Percentiles rank a stretch among this genome's conserved stretches.
Conservation (phyloP, 2,888 invertebrate genomes). For the Dicyrtoma fusca region DNA sequence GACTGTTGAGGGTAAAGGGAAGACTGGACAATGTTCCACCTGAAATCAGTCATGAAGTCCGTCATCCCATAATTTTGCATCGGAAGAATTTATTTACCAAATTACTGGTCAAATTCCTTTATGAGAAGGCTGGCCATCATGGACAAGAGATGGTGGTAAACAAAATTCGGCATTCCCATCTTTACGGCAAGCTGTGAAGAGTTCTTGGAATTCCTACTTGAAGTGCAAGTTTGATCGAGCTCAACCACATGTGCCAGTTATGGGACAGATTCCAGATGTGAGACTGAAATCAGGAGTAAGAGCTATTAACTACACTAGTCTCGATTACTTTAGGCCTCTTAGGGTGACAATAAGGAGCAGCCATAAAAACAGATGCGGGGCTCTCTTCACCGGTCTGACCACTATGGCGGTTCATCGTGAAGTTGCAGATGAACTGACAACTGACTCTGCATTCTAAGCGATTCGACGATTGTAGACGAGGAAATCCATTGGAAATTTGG, state of each 20-base stretch:
- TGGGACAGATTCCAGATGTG: constrained; percentile 28
- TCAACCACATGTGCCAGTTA: constrained; percentile 20
- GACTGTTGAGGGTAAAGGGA: too few species aligned
- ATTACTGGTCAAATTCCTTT: background rate
- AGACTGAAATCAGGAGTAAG: constrained; percentile 23
- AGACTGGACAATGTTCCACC: too few species aligned
- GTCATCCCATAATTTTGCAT: constrained; percentile 2
- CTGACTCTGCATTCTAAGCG: constrained; percentile 57
- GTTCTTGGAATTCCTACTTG: constrained; percentile 18
- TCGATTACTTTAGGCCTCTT: constrained; percentile 43
- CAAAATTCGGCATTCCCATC: constrained; percentile 18
- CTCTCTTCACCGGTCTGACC: constrained; percentile 59
- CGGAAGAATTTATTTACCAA: background rate
- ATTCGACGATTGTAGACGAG: constrained; percentile 58
- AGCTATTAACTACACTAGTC: constrained; percentile 20
- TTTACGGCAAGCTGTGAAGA: constrained; percentile 27
- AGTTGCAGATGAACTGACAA: constrained; percentile 56
- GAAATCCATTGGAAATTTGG: constrained; percentile 58
- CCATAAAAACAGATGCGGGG: constrained; percentile 27
- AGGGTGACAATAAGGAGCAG: constrained; percentile 27
- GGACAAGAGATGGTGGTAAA: constrained; percentile 30
- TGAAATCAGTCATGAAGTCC: too few species aligned
- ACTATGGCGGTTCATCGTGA: constrained; percentile 59
- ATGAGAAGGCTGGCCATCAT: constrained; percentile 11
- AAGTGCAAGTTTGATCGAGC: constrained; percentile 27